phyloP scores from a whole-genome alignment of 2,888 invertebrate species.

The Crioceris asparagi region DNA sequence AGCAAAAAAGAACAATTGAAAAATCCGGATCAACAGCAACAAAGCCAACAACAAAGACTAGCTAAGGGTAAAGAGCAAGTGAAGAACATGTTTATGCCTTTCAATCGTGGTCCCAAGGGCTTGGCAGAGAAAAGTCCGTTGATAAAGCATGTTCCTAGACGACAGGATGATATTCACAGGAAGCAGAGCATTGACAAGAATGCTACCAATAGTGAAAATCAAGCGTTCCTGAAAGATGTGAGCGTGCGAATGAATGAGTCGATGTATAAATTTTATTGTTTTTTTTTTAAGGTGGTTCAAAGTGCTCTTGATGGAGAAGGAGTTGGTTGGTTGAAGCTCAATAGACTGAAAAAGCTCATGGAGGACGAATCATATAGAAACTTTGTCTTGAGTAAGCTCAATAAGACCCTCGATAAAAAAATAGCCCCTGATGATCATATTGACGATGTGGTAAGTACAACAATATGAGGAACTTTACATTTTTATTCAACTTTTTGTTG shows the following conservation, averaged over 20 bases:
- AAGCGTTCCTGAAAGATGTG: constrained; percentile 85
- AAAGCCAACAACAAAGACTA: constrained; percentile 30
- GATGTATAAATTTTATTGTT: neutral
- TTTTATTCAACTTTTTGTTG: neutral
- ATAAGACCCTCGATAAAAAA: constrained; percentile 85
- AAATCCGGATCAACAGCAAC: constrained; percentile 15
- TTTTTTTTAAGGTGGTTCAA: constrained; percentile 51
- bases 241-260: constrained; percentile 25
- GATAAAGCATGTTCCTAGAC: constrained; percentile 67
- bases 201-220: constrained; percentile 79
- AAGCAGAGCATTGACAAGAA: constrained; percentile 59
- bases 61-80: constrained; percentile 29
- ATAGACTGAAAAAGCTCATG: constrained; percentile 88
- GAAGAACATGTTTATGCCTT: constrained; percentile 59
- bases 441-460: constrained; percentile 81
- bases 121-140: constrained; percentile 82
- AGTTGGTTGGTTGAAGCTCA: constrained; percentile 92
- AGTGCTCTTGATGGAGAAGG: constrained; percentile 86
- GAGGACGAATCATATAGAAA: constrained; percentile 98
- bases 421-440: constrained; percentile 93
- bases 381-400: constrained; percentile 88
- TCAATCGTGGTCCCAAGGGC: constrained; percentile 69
- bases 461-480: too few relatives aligned
- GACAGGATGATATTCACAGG: constrained; percentile 56
- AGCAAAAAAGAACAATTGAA: constrained; percentile 40